Evolutionary conservation across 2,797 vertebrate species (phyloP).

Genomic region (Sebastiscus tertius): DNA sequence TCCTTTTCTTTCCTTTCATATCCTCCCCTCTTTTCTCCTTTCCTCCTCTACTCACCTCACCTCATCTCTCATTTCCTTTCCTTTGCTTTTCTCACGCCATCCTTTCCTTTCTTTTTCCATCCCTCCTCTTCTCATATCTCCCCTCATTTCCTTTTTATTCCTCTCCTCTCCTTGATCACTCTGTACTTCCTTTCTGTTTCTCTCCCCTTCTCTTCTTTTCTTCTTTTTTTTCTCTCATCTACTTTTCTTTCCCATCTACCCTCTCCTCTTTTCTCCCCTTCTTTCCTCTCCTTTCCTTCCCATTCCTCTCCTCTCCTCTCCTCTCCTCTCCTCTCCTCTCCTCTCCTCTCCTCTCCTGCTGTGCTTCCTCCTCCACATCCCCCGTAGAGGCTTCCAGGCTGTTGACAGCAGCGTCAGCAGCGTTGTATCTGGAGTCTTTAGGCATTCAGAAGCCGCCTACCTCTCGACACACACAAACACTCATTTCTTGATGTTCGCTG

Average conservation of each 20-base stretch:
- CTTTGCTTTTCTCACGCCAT: no score
- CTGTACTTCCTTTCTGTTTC: no score
- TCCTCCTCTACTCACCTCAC: no score
- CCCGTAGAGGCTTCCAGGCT: not conserved
- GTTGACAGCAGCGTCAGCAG: not conserved
- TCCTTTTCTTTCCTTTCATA: not conserved
- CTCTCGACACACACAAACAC: not conserved
- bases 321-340: no score
- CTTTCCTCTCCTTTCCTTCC: not conserved
- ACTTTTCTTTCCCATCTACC: not conserved
- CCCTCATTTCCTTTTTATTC: not conserved
- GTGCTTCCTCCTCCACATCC: conserved; percentile 10
- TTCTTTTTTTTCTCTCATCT: not conserved
- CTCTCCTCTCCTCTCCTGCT: not conserved
- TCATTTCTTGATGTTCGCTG: not conserved
- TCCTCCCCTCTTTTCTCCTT: not conserved
- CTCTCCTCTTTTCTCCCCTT: accelerated
- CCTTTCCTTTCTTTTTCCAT: no score
- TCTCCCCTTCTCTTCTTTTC: not conserved
- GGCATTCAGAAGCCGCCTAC: conserved; percentile 22
- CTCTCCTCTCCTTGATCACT: not conserved
- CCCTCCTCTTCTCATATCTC: no score
- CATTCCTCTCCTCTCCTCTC: not conserved
- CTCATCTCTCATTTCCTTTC: no score
- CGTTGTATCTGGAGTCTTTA: conserved; percentile 2